Conservation (phyloP, 2,888 invertebrate genomes). For the Stenichneumon culpator region DNA sequence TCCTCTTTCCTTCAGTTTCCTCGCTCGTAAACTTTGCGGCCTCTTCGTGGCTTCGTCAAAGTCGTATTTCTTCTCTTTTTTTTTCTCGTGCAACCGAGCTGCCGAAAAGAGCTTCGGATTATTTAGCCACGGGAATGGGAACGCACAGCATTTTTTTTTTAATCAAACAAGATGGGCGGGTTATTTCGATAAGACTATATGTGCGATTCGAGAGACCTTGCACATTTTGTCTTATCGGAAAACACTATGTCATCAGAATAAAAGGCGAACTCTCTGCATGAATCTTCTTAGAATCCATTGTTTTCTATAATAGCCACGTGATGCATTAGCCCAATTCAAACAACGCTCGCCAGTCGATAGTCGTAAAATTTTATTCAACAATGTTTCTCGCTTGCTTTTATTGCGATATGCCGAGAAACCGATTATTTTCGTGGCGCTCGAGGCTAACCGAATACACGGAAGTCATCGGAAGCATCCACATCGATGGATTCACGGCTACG, state of each 20-base stretch:
- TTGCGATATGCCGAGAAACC: slow-evolving; percentile 19
- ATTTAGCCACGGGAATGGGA: slow-evolving; percentile 53
- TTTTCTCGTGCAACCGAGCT: slow-evolving; percentile 23
- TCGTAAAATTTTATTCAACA: slow-evolving; percentile 9
- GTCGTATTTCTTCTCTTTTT: slow-evolving; percentile 33
- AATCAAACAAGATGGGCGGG: too few species aligned
- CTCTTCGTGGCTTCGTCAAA: slow-evolving; percentile 63
- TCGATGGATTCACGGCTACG: neutral
- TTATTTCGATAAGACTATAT: too few species aligned
- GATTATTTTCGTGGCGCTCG: slow-evolving; percentile 52
- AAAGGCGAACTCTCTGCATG: neutral
- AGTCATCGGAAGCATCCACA: slow-evolving; percentile 24
- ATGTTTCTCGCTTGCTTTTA: slow-evolving; percentile 24
- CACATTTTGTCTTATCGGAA: neutral
- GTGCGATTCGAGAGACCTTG: neutral
- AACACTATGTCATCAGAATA: neutral
- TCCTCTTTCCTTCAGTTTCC: slow-evolving; percentile 15
- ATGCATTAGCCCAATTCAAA: slow-evolving; percentile 5
- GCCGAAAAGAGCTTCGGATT: slow-evolving; percentile 50
- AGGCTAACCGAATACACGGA: slow-evolving; percentile 40
- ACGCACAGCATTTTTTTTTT: slow-evolving; percentile 23
- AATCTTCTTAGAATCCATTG: neutral
- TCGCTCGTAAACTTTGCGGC: slow-evolving; percentile 54
- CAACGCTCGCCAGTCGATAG: neutral
- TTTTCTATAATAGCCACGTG: neutral